Percentiles rank a stretch among this genome's conserved stretches.
Evolutionary conservation across 2,888 invertebrate genomes (phyloP).

Genomic region (Nasonovia ribisnigri): DNA sequence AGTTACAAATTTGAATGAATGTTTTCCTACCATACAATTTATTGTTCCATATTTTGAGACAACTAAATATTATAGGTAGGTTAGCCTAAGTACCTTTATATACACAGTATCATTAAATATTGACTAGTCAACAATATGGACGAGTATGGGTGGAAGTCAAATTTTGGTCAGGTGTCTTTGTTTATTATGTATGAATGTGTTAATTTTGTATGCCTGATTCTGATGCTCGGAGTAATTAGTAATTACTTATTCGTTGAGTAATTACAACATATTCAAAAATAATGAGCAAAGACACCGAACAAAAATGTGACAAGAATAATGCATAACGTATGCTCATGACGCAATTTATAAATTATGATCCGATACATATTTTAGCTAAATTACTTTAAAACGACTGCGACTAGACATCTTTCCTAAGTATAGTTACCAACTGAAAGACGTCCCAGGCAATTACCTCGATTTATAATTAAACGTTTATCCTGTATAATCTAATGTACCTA

Average conservation of each 20-base stretch:
- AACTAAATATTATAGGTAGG: background rate
- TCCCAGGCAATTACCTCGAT: background rate
- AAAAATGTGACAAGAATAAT: background rate
- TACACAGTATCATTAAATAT: background rate
- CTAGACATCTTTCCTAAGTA: background rate
- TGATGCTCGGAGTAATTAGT: background rate
- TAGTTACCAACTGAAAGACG: background rate
- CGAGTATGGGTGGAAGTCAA: background rate
- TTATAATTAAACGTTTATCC: background rate
- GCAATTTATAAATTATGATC: background rate
- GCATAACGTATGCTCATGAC: background rate
- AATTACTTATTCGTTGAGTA: background rate
- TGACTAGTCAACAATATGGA: background rate
- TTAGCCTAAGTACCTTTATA: no score
- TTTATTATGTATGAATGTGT: slow-evolving; percentile 12
- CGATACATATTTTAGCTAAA: background rate
- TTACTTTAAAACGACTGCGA: no score
- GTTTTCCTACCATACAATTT: background rate
- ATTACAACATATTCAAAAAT: background rate
- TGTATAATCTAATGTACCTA: background rate
- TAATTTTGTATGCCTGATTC: background rate
- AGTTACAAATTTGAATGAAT: background rate
- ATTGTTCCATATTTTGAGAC: background rate
- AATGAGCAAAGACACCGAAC: background rate
- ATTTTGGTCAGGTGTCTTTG: background rate